phyloP scores from a whole-genome alignment of 1,140 invertebrate genomes.

The Pectinophora gossypiella region DNA sequence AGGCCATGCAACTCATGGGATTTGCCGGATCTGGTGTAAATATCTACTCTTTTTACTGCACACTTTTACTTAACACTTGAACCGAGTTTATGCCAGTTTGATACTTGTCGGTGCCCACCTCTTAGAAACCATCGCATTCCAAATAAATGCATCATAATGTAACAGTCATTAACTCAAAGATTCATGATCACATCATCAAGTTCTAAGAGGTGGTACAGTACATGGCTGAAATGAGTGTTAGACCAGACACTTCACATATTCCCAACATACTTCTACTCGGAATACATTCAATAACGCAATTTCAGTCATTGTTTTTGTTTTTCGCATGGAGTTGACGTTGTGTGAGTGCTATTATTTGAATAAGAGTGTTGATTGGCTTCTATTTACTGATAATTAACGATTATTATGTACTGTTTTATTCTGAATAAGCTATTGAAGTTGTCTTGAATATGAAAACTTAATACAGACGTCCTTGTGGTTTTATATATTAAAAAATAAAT shows the following conservation, averaged over 20 bases:
- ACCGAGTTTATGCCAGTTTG: not conserved
- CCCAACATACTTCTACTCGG: not conserved
- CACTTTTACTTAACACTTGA: slow-evolving; percentile 40
- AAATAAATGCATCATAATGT: too few relatives aligned
- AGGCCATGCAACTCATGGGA: slow-evolving; percentile 94
- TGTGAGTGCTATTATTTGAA: slow-evolving; percentile 1
- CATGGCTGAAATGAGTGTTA: slow-evolving; percentile 25
- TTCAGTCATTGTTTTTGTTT: slow-evolving; percentile 15
- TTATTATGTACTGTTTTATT: too few relatives aligned
- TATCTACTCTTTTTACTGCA: slow-evolving; percentile 77
- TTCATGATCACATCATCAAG: not conserved
- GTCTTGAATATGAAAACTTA: too few relatives aligned
- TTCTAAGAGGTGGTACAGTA: slow-evolving; percentile 10
- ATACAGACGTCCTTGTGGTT: too few relatives aligned
- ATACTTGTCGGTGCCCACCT: not conserved
- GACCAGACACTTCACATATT: not conserved
- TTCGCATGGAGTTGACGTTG: not conserved
- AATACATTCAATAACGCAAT: slow-evolving; percentile 14
- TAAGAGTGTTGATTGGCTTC: not conserved
- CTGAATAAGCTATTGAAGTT: too few relatives aligned
- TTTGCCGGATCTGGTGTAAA: slow-evolving; percentile 90
- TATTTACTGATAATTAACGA: not conserved
- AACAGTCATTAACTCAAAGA: too few relatives aligned
- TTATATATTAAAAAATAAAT: too few relatives aligned
- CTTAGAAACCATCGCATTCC: too few relatives aligned